phyloP scores from a whole-genome alignment of 2,888 invertebrate species.

The Metalampra italica region DNA sequence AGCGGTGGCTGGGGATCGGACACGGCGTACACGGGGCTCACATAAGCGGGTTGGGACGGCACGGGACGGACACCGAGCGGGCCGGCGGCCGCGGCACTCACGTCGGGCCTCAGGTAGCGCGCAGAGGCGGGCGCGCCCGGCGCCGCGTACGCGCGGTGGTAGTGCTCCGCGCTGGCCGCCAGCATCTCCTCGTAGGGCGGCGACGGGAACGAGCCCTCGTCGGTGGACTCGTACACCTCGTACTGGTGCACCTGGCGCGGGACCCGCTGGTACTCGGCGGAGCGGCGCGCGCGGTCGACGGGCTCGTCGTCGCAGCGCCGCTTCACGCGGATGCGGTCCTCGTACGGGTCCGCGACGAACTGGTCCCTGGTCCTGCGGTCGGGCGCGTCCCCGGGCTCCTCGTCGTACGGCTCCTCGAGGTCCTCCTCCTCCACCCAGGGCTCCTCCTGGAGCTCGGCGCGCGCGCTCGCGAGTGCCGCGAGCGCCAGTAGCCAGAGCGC shows the following conservation, averaged over 20 bases:
- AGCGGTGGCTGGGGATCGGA: neutral
- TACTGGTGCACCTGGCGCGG: constrained; percentile 62
- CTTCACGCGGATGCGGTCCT: constrained; percentile 53
- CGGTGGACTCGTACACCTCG: constrained; percentile 60
- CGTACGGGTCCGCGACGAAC: constrained; percentile 36
- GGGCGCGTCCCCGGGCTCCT: constrained; percentile 1
- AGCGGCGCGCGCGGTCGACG: constrained; percentile 27
- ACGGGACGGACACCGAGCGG: constrained; percentile 26
- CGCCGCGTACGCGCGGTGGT: constrained; percentile 53
- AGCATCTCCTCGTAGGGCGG: constrained; percentile 67
- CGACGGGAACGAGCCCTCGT: constrained; percentile 42
- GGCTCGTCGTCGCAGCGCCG: constrained; percentile 38
- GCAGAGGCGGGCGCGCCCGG: constrained; percentile 26
- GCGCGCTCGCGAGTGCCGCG: constrained; percentile 32
- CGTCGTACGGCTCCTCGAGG: constrained; percentile 26
- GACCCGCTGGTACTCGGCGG: constrained; percentile 35
- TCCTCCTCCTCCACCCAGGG: constrained; percentile 58
- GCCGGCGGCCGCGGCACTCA: constrained; percentile 22
- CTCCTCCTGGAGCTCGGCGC: constrained; percentile 45
- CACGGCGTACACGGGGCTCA: neutral
- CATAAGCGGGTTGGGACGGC: neutral
- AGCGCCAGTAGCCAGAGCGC: constrained; percentile 45
- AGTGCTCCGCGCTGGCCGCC: constrained; percentile 67
- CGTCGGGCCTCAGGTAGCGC: constrained; percentile 37
- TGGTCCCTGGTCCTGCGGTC: neutral